These are phyloP conservation scores for Drosophila santomea DNA, from an alignment of 1,140 invertebrate genomes.

Conservation along the genomic window DNA sequence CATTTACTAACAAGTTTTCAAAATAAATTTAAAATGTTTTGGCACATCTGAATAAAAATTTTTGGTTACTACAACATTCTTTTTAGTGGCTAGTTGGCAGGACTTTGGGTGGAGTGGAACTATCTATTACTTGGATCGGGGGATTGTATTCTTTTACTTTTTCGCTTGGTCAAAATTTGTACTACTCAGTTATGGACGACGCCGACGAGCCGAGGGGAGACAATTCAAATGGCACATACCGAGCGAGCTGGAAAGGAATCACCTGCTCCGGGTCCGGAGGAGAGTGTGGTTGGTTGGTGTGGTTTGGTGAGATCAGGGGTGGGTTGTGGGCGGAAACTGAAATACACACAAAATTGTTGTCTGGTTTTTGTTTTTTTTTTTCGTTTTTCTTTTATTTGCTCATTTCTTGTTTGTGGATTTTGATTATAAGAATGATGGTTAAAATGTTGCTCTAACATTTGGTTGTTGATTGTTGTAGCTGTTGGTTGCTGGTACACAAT, in stretches of 20 bases:
- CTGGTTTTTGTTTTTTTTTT: conserved; percentile 55
- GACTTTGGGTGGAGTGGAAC: conserved; percentile 16
- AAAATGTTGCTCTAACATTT: conserved; percentile 57
- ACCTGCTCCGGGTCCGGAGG: conserved; percentile 11
- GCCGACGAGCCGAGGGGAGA: conserved; percentile 68
- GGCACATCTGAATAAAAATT: background rate
- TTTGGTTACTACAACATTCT: background rate
- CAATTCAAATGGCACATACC: conserved; percentile 77
- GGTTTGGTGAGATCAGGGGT: background rate
- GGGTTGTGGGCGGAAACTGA: conserved; percentile 41
- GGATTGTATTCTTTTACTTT: conserved; percentile 11
- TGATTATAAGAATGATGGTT: conserved; percentile 77
- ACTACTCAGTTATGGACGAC: conserved; percentile 2
- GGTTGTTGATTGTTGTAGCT: conserved; percentile 37
- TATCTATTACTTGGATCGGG: conserved; percentile 12
- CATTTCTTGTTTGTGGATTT: conserved; percentile 78
- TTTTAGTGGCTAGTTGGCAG: conserved; percentile 17
- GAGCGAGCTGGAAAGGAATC: conserved; percentile 68
- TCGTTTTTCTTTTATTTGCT: conserved; percentile 80
- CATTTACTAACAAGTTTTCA: background rate
- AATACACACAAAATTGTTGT: conserved; percentile 75
- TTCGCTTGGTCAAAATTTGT: conserved; percentile 72
- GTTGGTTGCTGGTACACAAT: conserved; percentile 62
- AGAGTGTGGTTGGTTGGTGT: background rate
- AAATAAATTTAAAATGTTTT: too few species aligned